Conservation (phyloP, 1,140 invertebrate genomes). For the Plectrocnemia conspersa region DNA sequence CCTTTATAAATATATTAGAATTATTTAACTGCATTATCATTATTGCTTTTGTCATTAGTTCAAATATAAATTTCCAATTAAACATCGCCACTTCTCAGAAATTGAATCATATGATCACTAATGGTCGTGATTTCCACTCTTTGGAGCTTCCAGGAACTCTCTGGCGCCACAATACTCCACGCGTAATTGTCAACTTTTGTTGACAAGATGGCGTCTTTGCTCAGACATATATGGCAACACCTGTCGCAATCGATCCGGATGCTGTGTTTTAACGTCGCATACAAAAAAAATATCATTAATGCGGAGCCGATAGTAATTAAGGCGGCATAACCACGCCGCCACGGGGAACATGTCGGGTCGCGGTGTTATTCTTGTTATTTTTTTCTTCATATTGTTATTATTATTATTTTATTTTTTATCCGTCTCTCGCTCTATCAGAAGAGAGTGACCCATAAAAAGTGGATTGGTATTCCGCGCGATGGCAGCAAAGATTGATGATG, state of each 20-base stretch:
- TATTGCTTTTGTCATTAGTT: too few relatives aligned
- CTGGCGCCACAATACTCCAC: too few relatives aligned
- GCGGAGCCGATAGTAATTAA: constrained; percentile 23
- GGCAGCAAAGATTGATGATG: constrained; percentile 23
- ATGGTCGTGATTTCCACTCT: too few relatives aligned
- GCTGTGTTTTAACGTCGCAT: constrained; percentile 13
- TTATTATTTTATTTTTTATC: not conserved
- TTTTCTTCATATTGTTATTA: not conserved
- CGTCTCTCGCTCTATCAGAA: not conserved
- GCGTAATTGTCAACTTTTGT: too few relatives aligned
- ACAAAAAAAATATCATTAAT: constrained; percentile 22
- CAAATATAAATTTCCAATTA: too few relatives aligned
- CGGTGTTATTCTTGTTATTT: constrained; percentile 3
- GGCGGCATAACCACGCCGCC: constrained; percentile 18
- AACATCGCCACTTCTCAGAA: too few relatives aligned
- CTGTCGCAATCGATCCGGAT: constrained; percentile 22
- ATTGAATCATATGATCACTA: too few relatives aligned
- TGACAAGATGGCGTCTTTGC: too few relatives aligned
- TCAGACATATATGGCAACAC: too few relatives aligned
- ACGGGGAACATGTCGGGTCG: constrained; percentile 20
- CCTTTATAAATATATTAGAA: too few relatives aligned
- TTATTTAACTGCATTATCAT: too few relatives aligned
- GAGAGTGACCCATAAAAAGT: constrained; percentile 20
- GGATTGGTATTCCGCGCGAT: constrained; percentile 19
- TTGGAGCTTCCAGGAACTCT: too few relatives aligned